Evolutionary conservation across 1,140 invertebrate species (phyloP), one percentile per base, ranked within the genome.

Genomic region (Berghia stephanieae): DNA sequence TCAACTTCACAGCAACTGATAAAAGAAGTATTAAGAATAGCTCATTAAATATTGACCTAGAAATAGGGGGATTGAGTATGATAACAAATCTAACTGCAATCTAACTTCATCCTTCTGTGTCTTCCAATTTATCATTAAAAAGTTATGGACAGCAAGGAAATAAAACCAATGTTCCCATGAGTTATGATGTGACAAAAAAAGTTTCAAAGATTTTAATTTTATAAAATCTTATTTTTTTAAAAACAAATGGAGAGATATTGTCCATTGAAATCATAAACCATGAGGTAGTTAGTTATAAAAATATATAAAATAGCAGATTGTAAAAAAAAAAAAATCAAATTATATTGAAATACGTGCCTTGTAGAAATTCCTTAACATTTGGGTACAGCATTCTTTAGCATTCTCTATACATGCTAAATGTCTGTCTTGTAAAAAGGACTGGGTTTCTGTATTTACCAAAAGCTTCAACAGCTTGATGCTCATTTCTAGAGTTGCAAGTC

Each of bases 401-500:
- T 93, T 92, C 87, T 96, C 94, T 18, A 96, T 92, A 13, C 92
- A 91, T 18, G 92, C 92, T 79, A 92, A 91, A 85, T 94, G 94
- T 81, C 92, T 75, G 85, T 94, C 92, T 81, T 91, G 86, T 79
- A 94, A 83, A 86, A 91, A 88, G 87, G 88, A 92, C 83, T 91
- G 87, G 89, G 73, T 92, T n/a, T 85, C 86, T 21, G 86, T 85
- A 75, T 90, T 84, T 6, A 92, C 89, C 21, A 93, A 79, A 77
- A 89, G 90, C 78, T 92, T 91, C 21, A 99, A 86, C 34, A 99
- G 88, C 73, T 94, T 92, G 75, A 96, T 92, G 43, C 93, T 93
- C 83, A 99, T 91, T 89, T 99, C 96, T 69, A 98, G 91, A 0
- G 97, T 99, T 1, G 98, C 94, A 18, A 99, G 91, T 24, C 98